Evolutionary conservation across 2,113 vertebrate species (phyloP), one percentile per base, ranked within the genome.

Genomic region (Irena cyanogastra): DNA sequence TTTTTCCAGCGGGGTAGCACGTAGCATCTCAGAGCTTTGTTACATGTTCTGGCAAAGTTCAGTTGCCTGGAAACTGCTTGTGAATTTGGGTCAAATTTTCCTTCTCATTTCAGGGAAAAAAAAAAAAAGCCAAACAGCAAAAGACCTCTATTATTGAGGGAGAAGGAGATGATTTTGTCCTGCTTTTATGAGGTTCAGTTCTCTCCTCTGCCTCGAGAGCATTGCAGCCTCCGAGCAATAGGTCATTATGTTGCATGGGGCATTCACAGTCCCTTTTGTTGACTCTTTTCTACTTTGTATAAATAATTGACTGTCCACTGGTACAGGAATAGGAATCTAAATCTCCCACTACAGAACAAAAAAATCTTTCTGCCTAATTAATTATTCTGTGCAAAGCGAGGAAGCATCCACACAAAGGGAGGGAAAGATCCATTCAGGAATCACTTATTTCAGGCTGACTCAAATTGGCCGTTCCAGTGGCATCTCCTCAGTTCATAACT

Each of bases 51-150:
- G 94, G 86, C 68, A 90, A 94, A 94, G 80, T 89, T 84, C 94
- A 91, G 77, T 95, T 92, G 83, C 93, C 89, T 91, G 93, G 93
- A 94, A 94, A 91, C 83, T 92, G 76, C 72, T 49, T 78, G 52
- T 76, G 87, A 91, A 97, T 96, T 96, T 95, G 93, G 77, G 93
- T 95, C 94, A 95, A 78, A 91, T 93, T 89, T 95, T 92, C 87
- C 77, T 92, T 95, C 69, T 91, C 87, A n/a, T 94, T 96, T 95
- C 91, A 87, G 76, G 1, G 41, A 5, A 14, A 59, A 41, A 59
- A 71, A 59, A 66, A 53, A 59, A 17, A 9, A 0, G 6, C 5
- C 24, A 84, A 81, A 2, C 16, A 50, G 70, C 22, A 60, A 42
- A 80, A 84, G 47, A 88, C 33, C 47, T 80, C 19, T 50, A 11